Percentiles rank a stretch among this genome's conserved stretches.
phyloP scores from a whole-genome alignment of 2,113 vertebrate genomes.

The Okapia johnstoni region DNA sequence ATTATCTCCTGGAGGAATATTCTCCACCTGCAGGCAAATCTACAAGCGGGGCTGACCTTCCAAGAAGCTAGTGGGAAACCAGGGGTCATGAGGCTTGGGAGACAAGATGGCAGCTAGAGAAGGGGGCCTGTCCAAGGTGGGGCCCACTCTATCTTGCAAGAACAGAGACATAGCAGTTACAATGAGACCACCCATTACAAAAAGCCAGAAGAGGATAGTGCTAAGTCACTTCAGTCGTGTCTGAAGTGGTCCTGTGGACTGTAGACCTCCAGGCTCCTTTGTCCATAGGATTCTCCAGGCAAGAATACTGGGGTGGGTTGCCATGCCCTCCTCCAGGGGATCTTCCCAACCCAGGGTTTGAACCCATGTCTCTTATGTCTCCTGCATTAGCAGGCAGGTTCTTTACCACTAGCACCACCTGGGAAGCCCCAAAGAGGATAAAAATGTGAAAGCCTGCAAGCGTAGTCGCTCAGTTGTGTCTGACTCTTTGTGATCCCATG shows the following conservation, averaged over 20 bases:
- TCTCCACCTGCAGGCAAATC: neutral
- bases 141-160: neutral
- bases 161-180: neutral
- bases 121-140: neutral
- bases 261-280: neutral
- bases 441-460: accelerated
- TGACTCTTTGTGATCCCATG: neutral
- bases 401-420: neutral
- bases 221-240: neutral
- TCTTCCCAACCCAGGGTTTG: neutral
- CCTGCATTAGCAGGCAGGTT: neutral
- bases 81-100: neutral
- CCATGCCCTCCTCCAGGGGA: neutral
- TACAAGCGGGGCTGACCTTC: neutral
- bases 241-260: neutral
- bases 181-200: neutral
- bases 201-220: neutral
- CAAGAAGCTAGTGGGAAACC: neutral
- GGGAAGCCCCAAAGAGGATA: neutral
- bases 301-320: neutral
- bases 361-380: neutral
- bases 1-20: neutral
- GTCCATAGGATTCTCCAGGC: neutral
- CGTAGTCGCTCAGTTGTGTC: neutral
- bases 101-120: neutral